A percentile compares a stretch with the other conserved stretches of the same genome.
Conservation (phyloP, 2,888 invertebrate species). For the Mythimna vitellina region DNA sequence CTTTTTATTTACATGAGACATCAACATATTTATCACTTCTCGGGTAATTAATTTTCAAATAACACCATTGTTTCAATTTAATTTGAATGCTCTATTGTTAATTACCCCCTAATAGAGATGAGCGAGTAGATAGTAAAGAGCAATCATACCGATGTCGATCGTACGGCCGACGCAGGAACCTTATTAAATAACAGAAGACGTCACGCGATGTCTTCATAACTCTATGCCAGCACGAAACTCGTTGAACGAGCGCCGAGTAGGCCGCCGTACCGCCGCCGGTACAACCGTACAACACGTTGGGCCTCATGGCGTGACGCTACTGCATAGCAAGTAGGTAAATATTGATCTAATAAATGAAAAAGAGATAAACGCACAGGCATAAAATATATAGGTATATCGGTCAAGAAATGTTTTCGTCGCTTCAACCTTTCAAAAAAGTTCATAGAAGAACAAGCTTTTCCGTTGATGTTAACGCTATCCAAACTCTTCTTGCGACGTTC, state of each 20-base stretch:
- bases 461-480: conserved; percentile 29
- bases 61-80: conserved; percentile 77
- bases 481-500: conserved; percentile 66
- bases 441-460: conserved; percentile 24
- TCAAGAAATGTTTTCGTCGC: conserved; percentile 4
- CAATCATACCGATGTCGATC: conserved; percentile 67
- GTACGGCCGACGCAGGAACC: conserved; percentile 63
- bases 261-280: conserved; percentile 14
- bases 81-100: conserved; percentile 56
- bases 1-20: conserved; percentile 85
- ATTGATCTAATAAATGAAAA: conserved; percentile 65
- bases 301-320: conserved; percentile 66
- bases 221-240: conserved; percentile 73
- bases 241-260: conserved; percentile 51
- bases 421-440: conserved; percentile 19
- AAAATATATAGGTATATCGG: conserved; percentile 22
- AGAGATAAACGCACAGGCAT: conserved; percentile 29
- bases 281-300: conserved; percentile 49
- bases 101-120: conserved; percentile 54
- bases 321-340: conserved; percentile 64
- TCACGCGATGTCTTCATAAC: conserved; percentile 83
- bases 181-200: conserved; percentile 81
- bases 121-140: conserved; percentile 62
- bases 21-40: conserved; percentile 86
- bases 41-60: conserved; percentile 86